These are phyloP conservation scores for Steinernema scapterisci DNA, from an alignment of 2,888 invertebrate genomes.

Conservation along the genomic window DNA sequence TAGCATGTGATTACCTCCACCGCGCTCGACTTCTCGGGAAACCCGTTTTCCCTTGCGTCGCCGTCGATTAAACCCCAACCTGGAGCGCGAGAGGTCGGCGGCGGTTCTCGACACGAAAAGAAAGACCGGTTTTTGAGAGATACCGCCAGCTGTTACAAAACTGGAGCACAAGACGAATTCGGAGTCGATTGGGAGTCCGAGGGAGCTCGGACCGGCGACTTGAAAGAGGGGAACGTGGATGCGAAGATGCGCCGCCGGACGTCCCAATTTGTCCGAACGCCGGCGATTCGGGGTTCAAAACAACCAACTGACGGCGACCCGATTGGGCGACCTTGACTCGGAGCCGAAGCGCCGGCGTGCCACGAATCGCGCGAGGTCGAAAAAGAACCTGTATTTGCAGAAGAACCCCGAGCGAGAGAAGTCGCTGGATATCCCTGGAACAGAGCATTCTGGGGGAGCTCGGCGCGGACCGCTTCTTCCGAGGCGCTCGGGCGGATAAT, in stretches of 20 bases:
- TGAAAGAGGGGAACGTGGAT: not conserved
- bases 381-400: not conserved
- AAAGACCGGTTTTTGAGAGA: constrained; percentile 21
- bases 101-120: constrained; percentile 15
- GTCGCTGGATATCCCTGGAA: constrained; percentile 7
- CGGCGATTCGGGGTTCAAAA: constrained; percentile 18
- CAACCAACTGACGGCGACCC: not conserved
- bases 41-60: constrained; percentile 4
- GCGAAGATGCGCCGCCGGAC: not conserved
- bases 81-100: constrained; percentile 23
- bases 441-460: not conserved
- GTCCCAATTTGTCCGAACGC: constrained; percentile 15
- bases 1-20: constrained; percentile 23
- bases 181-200: not conserved
- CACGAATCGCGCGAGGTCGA: constrained; percentile 13
- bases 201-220: not conserved
- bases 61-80: constrained; percentile 17
- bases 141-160: not conserved
- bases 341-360: constrained; percentile 17
- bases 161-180: not conserved
- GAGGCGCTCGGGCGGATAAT: constrained; percentile 19
- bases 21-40: not conserved
- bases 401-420: not conserved
- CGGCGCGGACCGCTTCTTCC: constrained; percentile 7
- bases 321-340: constrained; percentile 28